Base-by-base conservation (phyloP, 2,113 vertebrate genomes). In the Ariopsis seemanni region DNA sequence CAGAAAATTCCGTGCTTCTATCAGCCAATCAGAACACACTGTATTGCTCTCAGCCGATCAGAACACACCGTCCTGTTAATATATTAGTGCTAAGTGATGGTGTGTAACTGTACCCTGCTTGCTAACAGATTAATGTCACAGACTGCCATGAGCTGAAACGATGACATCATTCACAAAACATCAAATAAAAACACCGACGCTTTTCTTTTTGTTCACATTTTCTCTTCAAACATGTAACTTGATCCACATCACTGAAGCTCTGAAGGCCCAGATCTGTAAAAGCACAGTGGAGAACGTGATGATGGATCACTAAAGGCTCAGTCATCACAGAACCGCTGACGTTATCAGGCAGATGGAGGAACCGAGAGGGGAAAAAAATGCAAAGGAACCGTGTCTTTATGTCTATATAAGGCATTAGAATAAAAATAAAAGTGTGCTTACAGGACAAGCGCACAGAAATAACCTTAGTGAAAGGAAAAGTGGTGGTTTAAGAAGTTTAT, bases 101-200 rank as follows among this genome's bases (percentile, higher is more conserved):
- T 25, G 81, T 65, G 60, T 50, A 50, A 82, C 17, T 65, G 10
- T 50, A 65, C 65, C 34, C 60, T n/a, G 20, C 60, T 52, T 52
- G 20, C 14, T 50, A n/a, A 65, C 20, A 83, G 81, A 65, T 65
- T 50, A 52, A 83, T 83, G 48, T 67, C 82, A 53, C 62, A 83
- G 22, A n/a, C 48, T 8, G 62, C 42, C 15, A 0, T n/a, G 48
- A 67, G 62, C 82, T 67, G 48, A 67, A 83, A 67, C 1, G 25
- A 83, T 83, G 82, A 83, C 82, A 52, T 83, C 62, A 83, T 53
- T 67, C 25, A 67, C 48, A 53, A 83, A 83, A 83, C 48, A 83
- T 52, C 48, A 67, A 67, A 83, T 30, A 67, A 67, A 67, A n/a
- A 25, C 62, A 52, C 58, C 10, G 25, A 50, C 9, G 25, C 82